Percentiles rank a stretch among this genome's conserved stretches.
Conservation (phyloP, 2,888 invertebrate genomes). For the Formica aserva region DNA sequence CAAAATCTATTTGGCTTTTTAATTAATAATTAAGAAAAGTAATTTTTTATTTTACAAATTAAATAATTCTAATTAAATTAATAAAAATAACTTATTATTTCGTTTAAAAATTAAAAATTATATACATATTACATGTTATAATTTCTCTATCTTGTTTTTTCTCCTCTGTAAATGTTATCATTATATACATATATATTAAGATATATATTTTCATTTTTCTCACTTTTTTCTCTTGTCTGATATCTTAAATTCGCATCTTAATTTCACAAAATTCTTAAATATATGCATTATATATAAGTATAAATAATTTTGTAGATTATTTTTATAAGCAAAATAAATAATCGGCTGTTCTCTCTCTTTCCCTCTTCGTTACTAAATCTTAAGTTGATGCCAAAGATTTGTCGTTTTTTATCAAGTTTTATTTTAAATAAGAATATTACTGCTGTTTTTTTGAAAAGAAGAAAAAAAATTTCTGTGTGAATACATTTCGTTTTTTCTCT, state of each 20-base stretch:
- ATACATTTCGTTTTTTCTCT: background rate
- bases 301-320: constrained; percentile 1
- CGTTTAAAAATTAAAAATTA: background rate
- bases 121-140: background rate
- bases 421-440: background rate
- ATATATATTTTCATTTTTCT: background rate
- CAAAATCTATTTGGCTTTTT: background rate
- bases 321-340: background rate
- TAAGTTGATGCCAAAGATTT: background rate
- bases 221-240: background rate
- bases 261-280: background rate
- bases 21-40: background rate
- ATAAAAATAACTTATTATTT: background rate
- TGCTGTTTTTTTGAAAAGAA: background rate
- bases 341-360: background rate
- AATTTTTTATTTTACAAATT: constrained; percentile 3
- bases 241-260: constrained; percentile 5
- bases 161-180: no score
- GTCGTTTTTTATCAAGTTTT: background rate
- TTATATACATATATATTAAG: no score
- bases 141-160: constrained; percentile 1
- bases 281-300: background rate
- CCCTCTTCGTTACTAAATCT: background rate
- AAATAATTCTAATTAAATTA: background rate
- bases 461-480: background rate